Conservation (phyloP, 1,140 invertebrate species). For the Sinella curviseta region DNA sequence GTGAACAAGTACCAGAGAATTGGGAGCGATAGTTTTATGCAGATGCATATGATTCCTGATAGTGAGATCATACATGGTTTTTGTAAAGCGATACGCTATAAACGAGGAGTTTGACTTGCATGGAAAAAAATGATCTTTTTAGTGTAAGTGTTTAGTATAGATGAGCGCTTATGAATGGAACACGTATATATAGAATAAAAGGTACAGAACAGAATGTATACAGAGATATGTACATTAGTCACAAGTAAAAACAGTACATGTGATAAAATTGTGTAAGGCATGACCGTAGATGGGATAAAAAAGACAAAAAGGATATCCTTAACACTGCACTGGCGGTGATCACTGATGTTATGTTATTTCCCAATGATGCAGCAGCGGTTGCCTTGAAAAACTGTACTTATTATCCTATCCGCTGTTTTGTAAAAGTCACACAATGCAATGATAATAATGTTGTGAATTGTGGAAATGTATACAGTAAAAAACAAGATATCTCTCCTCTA, state of each 20-base stretch:
- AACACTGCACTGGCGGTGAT: not conserved
- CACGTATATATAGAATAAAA: too few species aligned
- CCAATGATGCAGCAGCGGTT: slow-evolving; percentile 16
- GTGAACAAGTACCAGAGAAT: too few species aligned
- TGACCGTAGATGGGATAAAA: slow-evolving; percentile 23
- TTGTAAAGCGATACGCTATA: too few species aligned
- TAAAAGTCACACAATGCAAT: not conserved
- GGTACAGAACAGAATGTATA: too few species aligned
- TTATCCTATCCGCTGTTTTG: not conserved
- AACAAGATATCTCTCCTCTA: not conserved
- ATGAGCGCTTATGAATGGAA: too few species aligned
- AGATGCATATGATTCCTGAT: too few species aligned
- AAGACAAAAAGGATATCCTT: slow-evolving; percentile 16
- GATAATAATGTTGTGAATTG: not conserved
- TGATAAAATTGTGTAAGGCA: slow-evolving; percentile 5
- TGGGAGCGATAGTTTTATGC: too few species aligned
- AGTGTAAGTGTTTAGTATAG: too few species aligned
- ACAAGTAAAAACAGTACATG: not conserved
- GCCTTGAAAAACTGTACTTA: not conserved
- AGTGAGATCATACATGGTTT: too few species aligned
- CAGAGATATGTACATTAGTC: too few species aligned
- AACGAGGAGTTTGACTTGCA: not conserved
- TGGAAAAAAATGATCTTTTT: not conserved
- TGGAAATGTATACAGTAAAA: too few species aligned
- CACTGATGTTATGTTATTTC: slow-evolving; percentile 1